These are phyloP conservation scores for Melanerpes aurifrons DNA, from an alignment of 2,113 vertebrate genomes.

Conservation along the genomic window DNA sequence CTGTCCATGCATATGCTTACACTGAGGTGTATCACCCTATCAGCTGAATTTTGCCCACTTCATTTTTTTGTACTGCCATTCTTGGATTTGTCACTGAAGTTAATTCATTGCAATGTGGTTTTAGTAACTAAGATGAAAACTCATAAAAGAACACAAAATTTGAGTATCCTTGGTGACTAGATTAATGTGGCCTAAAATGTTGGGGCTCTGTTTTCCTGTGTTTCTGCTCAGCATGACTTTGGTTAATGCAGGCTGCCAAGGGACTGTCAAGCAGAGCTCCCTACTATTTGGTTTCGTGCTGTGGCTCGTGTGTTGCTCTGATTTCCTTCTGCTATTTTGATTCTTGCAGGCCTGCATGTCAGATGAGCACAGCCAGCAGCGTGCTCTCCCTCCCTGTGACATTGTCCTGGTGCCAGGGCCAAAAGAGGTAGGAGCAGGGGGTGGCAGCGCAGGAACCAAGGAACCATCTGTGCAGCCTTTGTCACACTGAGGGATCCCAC, in stretches of 20 bases:
- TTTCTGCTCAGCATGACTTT: slow-evolving; percentile 21
- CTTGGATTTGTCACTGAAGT: not conserved
- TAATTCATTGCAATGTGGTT: not conserved
- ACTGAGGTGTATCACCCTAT: not conserved
- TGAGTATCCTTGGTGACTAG: slow-evolving; percentile 10
- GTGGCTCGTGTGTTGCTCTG: not conserved
- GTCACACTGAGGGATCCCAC: slow-evolving; percentile 15
- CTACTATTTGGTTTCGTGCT: not conserved
- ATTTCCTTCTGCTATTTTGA: not conserved
- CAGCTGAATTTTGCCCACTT: not conserved
- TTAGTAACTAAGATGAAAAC: not conserved
- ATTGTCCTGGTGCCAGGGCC: slow-evolving; percentile 16
- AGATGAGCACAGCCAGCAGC: not conserved
- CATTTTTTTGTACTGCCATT: not conserved
- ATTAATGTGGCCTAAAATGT: not conserved
- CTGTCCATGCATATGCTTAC: not conserved
- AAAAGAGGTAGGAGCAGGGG: not conserved
- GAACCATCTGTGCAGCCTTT: slow-evolving; percentile 49
- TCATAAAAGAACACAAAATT: not conserved
- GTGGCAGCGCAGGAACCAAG: not conserved
- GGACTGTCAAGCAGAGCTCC: not conserved
- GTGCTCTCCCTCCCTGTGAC: not conserved
- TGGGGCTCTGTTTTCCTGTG: not conserved
- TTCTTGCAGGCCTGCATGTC: not conserved
- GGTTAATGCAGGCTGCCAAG: slow-evolving; percentile 3